A percentile compares a stretch with the other conserved stretches of the same genome.
These are phyloP conservation scores for Byasa hedistus DNA, from an alignment of 2,888 invertebrate species.

Conservation along the genomic window DNA sequence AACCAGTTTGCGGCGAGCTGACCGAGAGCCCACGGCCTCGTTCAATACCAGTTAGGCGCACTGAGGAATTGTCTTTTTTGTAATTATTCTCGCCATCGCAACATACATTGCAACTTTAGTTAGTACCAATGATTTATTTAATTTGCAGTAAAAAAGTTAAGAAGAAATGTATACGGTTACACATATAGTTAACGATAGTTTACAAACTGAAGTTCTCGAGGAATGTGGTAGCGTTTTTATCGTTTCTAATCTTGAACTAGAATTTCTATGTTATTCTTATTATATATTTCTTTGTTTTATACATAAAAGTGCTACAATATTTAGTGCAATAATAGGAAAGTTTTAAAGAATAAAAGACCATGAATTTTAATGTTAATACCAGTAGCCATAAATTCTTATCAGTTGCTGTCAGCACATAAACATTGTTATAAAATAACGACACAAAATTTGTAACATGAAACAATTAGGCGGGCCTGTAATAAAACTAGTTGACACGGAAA, in stretches of 20 bases:
- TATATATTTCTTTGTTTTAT: no score
- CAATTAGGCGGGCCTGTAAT: slow-evolving; percentile 50
- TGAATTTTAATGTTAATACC: slow-evolving; percentile 9
- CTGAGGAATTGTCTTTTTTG: slow-evolving; percentile 41
- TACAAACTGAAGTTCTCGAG: slow-evolving; percentile 32
- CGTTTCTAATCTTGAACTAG: slow-evolving; percentile 7
- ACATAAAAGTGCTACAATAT: no score
- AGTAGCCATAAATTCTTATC: slow-evolving; percentile 15
- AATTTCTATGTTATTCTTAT: slow-evolving; percentile 10
- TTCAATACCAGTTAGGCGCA: slow-evolving; percentile 67
- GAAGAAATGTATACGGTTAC: slow-evolving; percentile 50
- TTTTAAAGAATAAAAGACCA: slow-evolving; percentile 2
- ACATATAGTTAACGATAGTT: slow-evolving; percentile 53
- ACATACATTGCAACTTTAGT: slow-evolving; percentile 54
- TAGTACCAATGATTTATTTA: slow-evolving; percentile 26
- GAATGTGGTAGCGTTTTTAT: slow-evolving; percentile 33
- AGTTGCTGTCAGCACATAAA: not conserved
- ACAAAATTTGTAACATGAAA: slow-evolving; percentile 47
- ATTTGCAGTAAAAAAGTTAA: slow-evolving; percentile 28
- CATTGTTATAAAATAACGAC: slow-evolving; percentile 23
- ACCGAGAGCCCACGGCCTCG: slow-evolving; percentile 73
- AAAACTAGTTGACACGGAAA: slow-evolving; percentile 61
- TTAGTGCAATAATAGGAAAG: not conserved
- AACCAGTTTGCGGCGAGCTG: slow-evolving; percentile 74
- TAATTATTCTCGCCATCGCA: slow-evolving; percentile 40